Conservation (phyloP, 2,888 invertebrate species). For the Dasypogon diadema region DNA sequence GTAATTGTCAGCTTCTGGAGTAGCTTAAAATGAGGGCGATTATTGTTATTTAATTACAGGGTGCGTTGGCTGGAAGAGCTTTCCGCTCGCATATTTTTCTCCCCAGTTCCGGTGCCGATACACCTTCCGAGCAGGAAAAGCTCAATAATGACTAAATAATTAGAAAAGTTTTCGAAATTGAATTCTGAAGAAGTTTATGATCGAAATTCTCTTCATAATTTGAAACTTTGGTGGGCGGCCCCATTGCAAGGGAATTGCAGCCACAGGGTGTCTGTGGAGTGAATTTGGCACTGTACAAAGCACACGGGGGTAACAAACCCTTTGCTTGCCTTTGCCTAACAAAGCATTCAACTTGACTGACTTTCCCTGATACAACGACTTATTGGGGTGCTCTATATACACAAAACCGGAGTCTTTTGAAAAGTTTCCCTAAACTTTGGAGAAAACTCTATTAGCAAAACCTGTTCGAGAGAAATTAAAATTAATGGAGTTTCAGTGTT, state of each 20-base stretch:
- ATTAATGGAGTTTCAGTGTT: slow-evolving; percentile 55
- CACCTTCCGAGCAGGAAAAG: slow-evolving; percentile 48
- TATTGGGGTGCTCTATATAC: slow-evolving; percentile 41
- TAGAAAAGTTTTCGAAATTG: slow-evolving; percentile 65
- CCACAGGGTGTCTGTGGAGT: slow-evolving; percentile 6
- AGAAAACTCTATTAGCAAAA: slow-evolving; percentile 55
- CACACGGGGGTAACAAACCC: neutral
- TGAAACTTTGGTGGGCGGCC: slow-evolving; percentile 11
- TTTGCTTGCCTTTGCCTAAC: neutral
- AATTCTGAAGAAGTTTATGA: slow-evolving; percentile 25
- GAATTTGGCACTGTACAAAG: neutral
- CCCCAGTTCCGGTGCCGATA: slow-evolving; percentile 47
- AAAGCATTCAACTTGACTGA: slow-evolving; percentile 33
- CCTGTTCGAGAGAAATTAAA: slow-evolving; percentile 54
- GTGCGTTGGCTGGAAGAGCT: slow-evolving; percentile 42
- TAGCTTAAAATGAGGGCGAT: neutral
- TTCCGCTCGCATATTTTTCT: neutral
- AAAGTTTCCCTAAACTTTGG: slow-evolving; percentile 52
- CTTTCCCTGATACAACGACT: slow-evolving; percentile 37
- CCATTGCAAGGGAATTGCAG: slow-evolving; percentile 46
- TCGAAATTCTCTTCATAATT: slow-evolving; percentile 32
- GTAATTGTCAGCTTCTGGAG: neutral
- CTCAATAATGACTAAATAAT: slow-evolving; percentile 67
- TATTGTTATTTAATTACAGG: slow-evolving; percentile 53
- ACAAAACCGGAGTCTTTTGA: slow-evolving; percentile 52